These are phyloP conservation scores for Cyrtonyx montezumae DNA, from an alignment of 2,113 vertebrate genomes.

Conservation along the genomic window DNA sequence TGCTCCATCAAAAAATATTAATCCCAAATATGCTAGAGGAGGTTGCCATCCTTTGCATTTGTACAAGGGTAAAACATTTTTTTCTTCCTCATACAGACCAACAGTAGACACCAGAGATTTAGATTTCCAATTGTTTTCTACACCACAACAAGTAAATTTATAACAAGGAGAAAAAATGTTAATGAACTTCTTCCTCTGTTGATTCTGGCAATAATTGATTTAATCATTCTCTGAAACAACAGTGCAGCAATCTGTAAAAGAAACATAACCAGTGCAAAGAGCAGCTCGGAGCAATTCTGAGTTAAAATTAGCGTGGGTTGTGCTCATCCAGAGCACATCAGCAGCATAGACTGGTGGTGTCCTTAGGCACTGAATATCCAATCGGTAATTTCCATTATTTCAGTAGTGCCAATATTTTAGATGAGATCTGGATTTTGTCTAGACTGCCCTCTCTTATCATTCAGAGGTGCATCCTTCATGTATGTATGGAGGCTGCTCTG, in stretches of 20 bases:
- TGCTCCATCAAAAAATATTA: background rate
- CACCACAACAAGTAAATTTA: background rate
- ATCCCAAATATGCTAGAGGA: background rate
- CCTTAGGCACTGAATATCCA: background rate
- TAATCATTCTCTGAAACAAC: background rate
- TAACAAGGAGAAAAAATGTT: background rate
- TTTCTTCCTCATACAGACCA: background rate
- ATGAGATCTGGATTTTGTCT: background rate
- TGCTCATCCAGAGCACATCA: background rate
- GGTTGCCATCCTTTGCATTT: background rate
- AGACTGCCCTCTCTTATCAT: too few species aligned
- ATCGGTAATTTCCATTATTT: background rate
- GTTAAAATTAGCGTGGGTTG: background rate
- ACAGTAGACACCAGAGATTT: background rate
- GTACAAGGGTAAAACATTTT: background rate
- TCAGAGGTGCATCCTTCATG: too few species aligned
- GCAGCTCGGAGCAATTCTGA: background rate
- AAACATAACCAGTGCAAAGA: background rate
- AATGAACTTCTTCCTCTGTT: accelerated
- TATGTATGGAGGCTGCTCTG: too few species aligned
- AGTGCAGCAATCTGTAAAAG: background rate
- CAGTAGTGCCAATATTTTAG: background rate
- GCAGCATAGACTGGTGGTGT: background rate
- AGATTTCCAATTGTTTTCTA: background rate
- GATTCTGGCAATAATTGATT: background rate